Evolutionary conservation across 2,888 invertebrate species (phyloP).

Genomic region (Octonoba sinensis): DNA sequence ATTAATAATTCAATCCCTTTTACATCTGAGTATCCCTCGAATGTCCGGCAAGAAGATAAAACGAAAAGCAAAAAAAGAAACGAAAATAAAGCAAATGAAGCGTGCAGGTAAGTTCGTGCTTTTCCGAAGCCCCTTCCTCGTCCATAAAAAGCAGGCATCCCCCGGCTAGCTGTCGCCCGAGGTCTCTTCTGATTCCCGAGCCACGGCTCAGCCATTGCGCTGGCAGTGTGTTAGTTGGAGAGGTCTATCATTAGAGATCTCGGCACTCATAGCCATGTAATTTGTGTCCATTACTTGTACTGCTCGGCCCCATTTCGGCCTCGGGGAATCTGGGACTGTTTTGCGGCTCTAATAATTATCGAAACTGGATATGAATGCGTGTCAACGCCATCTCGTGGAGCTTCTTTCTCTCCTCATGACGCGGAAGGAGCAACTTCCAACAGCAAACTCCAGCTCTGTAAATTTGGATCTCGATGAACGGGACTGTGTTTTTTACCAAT

Average conservation of each 20-base stretch:
- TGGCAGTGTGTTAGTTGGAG: constrained; percentile 51
- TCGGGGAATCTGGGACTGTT: constrained; percentile 46
- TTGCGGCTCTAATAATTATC: constrained; percentile 62
- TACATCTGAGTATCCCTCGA: no score
- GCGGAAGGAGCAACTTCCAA: constrained; percentile 1
- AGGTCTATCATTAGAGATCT: constrained; percentile 56
- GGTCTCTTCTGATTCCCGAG: constrained; percentile 38
- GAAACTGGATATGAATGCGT: constrained; percentile 62
- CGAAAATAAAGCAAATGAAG: no score
- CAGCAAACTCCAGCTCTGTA: no score
- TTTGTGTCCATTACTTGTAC: constrained; percentile 62
- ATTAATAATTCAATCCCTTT: no score
- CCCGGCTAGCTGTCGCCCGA: constrained; percentile 29
- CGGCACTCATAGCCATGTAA: constrained; percentile 55
- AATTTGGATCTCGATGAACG: no score
- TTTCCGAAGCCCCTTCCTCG: background rate
- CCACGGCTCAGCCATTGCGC: constrained; percentile 48
- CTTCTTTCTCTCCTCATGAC: background rate
- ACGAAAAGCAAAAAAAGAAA: no score
- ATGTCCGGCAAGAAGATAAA: no score
- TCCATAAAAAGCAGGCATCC: background rate
- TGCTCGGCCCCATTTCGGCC: constrained; percentile 41
- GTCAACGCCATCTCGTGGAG: constrained; percentile 59
- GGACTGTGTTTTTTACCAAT: no score
- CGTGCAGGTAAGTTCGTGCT: no score